These are phyloP conservation scores for Urocynchramus pylzowi DNA, from an alignment of 2,113 vertebrate species.

Conservation along the genomic window DNA sequence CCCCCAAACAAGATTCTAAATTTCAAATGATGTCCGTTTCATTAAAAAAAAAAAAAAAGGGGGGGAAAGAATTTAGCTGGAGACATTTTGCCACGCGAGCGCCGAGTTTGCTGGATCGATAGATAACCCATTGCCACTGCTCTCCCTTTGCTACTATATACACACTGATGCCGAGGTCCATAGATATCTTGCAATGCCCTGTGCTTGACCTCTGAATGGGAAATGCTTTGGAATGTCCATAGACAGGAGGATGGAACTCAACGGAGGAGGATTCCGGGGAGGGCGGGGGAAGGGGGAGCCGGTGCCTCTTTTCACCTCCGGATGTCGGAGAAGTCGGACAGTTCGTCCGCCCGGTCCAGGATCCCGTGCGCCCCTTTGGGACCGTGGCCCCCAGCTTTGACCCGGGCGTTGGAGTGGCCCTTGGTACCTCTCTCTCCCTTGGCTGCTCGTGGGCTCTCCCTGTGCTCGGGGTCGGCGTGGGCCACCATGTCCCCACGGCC, in stretches of 20 bases:
- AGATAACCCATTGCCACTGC: slow-evolving; percentile 49
- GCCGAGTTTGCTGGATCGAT: slow-evolving; percentile 10
- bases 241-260: slow-evolving; percentile 75
- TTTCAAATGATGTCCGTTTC: neutral
- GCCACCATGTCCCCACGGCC: slow-evolving; percentile 49
- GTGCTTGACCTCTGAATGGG: slow-evolving; percentile 85
- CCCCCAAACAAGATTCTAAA: neutral
- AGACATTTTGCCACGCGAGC: neutral
- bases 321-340: slow-evolving; percentile 85
- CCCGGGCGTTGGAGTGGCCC: slow-evolving; percentile 75
- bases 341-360: slow-evolving; percentile 80
- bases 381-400: slow-evolving; percentile 69
- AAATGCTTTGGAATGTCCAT: slow-evolving; percentile 96
- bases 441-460: slow-evolving; percentile 69
- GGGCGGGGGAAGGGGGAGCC: neutral
- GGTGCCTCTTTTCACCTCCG: slow-evolving; percentile 86
- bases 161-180: slow-evolving; percentile 62
- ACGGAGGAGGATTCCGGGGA: slow-evolving; percentile 38
- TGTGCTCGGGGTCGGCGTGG: slow-evolving; percentile 71
- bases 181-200: slow-evolving; percentile 81
- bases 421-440: slow-evolving; percentile 82
- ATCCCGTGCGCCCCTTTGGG: slow-evolving; percentile 79
- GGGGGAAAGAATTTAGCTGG: slow-evolving; percentile 11
- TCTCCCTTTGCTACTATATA: slow-evolving; percentile 66
- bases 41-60: neutral